Percentiles rank a stretch among this genome's conserved stretches.
Evolutionary conservation across 2,888 invertebrate genomes (phyloP).

Genomic region (Pheosia gnoma): DNA sequence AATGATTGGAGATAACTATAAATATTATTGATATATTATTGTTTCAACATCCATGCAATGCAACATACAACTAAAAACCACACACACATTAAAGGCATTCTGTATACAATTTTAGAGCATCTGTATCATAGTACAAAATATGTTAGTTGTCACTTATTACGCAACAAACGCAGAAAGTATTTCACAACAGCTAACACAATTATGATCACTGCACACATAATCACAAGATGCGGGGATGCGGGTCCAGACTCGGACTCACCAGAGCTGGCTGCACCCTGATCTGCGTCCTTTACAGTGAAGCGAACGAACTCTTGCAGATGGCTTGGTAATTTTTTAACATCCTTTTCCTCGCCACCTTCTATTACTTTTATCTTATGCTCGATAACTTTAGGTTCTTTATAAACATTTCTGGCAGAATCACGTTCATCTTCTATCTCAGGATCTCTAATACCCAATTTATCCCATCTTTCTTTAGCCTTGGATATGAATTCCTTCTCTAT

Average conservation of each 20-base stretch:
- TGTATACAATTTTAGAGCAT: conserved; percentile 39
- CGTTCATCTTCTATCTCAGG: conserved; percentile 86
- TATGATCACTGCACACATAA: conserved; percentile 79
- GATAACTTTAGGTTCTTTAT: conserved; percentile 71
- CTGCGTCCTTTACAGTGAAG: conserved; percentile 81
- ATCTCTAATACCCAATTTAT: conserved; percentile 87
- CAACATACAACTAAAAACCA: conserved; percentile 45
- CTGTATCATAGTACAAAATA: conserved; percentile 40
- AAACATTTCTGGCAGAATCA: conserved; percentile 61
- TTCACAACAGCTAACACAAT: conserved; percentile 74
- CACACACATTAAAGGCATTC: conserved; percentile 45
- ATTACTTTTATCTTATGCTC: conserved; percentile 86
- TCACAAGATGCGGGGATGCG: conserved; percentile 78
- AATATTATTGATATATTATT: conserved; percentile 13
- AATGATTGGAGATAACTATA: conserved; percentile 15
- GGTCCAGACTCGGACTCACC: conserved; percentile 74
- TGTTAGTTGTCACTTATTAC: conserved; percentile 62
- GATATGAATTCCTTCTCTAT: conserved; percentile 91
- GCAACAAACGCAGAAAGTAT: conserved; percentile 66
- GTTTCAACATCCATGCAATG: conserved; percentile 61
- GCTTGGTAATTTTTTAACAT: conserved; percentile 87
- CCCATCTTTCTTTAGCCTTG: conserved; percentile 88
- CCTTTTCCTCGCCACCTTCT: conserved; percentile 86
- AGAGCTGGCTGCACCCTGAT: conserved; percentile 80
- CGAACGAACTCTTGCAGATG: conserved; percentile 92